phyloP scores from a whole-genome alignment of 2,888 invertebrate genomes.

The Eupithecia exiguata region DNA sequence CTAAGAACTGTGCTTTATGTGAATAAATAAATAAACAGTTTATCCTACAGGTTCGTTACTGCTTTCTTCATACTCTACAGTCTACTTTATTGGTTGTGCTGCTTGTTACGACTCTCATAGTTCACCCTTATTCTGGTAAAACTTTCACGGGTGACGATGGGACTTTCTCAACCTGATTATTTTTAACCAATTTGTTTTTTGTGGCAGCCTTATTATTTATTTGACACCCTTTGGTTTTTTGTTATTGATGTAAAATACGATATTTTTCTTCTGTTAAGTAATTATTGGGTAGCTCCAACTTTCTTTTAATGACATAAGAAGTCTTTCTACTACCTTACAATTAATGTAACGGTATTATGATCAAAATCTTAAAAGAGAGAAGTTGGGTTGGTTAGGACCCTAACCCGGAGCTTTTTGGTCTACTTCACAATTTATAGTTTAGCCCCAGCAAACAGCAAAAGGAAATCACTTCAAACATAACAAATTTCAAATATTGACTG shows the following conservation, averaged over 20 bases:
- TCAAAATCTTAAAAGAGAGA: background rate
- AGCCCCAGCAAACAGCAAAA: slow-evolving; percentile 32
- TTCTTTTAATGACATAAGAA: background rate
- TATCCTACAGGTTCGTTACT: background rate
- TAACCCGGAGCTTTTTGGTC: background rate
- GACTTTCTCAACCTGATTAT: slow-evolving; percentile 62
- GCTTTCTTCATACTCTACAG: background rate
- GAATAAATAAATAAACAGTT: too few species aligned
- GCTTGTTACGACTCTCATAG: slow-evolving; percentile 20
- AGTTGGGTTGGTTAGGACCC: background rate
- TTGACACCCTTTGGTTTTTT: slow-evolving; percentile 37
- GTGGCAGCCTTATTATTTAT: slow-evolving; percentile 33
- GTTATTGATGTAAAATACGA: slow-evolving; percentile 9
- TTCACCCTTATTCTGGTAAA: slow-evolving; percentile 71
- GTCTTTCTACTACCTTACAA: background rate
- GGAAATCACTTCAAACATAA: slow-evolving; percentile 46
- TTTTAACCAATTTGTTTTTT: slow-evolving; percentile 41
- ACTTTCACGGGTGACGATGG: slow-evolving; percentile 64
- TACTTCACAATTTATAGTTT: slow-evolving; percentile 28
- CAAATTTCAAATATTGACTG: slow-evolving; percentile 63
- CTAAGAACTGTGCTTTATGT: too few species aligned
- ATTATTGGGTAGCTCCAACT: slow-evolving; percentile 5
- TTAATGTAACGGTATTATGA: background rate
- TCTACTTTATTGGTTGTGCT: background rate
- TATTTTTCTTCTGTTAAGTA: slow-evolving; percentile 13